phyloP scores from a whole-genome alignment of 2,113 vertebrate species.

The Acinonyx jubatus region DNA sequence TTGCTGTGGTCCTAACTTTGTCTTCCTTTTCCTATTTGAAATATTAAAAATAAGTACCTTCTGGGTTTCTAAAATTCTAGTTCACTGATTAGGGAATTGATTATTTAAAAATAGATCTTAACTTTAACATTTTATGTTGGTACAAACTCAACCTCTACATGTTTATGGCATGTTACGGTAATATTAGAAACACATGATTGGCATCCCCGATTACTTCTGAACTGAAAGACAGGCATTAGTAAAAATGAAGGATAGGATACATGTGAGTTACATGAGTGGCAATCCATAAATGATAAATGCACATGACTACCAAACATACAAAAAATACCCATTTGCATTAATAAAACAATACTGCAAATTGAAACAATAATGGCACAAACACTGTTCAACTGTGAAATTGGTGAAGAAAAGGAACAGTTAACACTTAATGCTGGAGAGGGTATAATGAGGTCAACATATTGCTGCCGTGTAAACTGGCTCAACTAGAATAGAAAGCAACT shows the following conservation, averaged over 20 bases:
- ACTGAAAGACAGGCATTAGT: neutral
- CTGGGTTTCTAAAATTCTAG: neutral
- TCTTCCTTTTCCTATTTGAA: neutral
- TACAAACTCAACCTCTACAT: neutral
- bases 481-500: neutral
- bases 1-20: neutral
- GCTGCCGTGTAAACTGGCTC: neutral
- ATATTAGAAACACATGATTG: neutral
- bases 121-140: neutral
- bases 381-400: neutral
- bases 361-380: neutral
- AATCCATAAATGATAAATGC: neutral
- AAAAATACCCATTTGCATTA: neutral
- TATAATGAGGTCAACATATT: neutral
- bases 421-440: neutral
- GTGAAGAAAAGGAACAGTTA: neutral
- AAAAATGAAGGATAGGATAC: neutral
- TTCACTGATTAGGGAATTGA: neutral
- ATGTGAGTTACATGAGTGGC: neutral
- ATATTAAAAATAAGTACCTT: neutral
- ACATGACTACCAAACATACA: neutral
- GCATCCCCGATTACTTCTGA: neutral
- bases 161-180: neutral
- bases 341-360: neutral
- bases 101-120: neutral